Evolutionary conservation across 2,113 vertebrate genomes (phyloP).

Genomic region (Anolis carolinensis): DNA sequence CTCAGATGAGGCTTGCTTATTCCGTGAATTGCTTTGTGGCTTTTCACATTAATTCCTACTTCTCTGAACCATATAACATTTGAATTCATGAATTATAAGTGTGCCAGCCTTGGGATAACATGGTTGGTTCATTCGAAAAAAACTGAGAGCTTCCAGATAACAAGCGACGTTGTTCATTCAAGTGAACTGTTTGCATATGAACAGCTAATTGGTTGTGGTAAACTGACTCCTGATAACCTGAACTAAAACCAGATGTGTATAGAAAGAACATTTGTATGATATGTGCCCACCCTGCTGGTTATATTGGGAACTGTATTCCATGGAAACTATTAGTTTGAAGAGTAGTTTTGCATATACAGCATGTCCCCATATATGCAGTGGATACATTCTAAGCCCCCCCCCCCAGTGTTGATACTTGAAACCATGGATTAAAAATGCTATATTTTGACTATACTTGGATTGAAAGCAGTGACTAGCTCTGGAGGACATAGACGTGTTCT

Average conservation of each 20-base stretch:
- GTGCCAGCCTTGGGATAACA: background rate
- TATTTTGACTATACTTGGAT: no score
- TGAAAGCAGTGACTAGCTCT: no score
- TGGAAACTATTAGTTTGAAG: background rate
- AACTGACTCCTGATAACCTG: background rate
- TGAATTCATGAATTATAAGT: background rate
- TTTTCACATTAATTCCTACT: background rate
- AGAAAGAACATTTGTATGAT: background rate
- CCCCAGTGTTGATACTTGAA: no score
- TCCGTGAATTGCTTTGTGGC: background rate
- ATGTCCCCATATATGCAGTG: background rate
- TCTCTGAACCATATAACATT: no score
- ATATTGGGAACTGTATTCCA: background rate
- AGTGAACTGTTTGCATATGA: background rate
- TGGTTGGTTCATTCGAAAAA: background rate
- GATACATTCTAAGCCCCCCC: no score
- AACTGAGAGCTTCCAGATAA: background rate
- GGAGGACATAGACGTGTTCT: no score
- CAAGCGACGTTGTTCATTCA: background rate
- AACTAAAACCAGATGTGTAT: background rate
- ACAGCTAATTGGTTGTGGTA: background rate
- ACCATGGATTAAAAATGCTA: no score
- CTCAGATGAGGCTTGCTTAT: background rate
- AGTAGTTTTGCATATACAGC: background rate
- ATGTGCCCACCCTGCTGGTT: constrained; percentile 28